These are phyloP conservation scores for Macaria liturata DNA, from an alignment of 2,888 invertebrate species.

Conservation along the genomic window DNA sequence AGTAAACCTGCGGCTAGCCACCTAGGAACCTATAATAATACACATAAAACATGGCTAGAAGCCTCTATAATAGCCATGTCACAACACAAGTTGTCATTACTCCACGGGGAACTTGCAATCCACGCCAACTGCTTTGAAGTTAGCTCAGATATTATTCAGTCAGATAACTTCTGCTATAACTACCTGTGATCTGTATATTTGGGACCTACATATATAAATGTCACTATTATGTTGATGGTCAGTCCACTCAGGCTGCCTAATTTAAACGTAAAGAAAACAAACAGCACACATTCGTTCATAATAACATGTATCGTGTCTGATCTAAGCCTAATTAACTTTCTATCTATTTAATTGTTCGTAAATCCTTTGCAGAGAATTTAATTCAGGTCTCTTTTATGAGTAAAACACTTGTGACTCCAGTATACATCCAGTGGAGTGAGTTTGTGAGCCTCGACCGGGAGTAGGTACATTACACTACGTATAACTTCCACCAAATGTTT, in stretches of 20 bases:
- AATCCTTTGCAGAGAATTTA: background rate
- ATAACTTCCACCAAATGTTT: conserved; percentile 30
- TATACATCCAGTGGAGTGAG: conserved; percentile 17
- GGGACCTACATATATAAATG: background rate
- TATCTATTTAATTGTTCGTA: too few relatives aligned
- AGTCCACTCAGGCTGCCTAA: too few relatives aligned
- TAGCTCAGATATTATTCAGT: conserved; percentile 6
- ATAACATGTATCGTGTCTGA: too few relatives aligned
- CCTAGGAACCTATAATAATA: too few relatives aligned
- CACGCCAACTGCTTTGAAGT: conserved; percentile 13
- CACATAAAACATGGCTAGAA: too few relatives aligned
- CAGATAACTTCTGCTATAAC: conserved; percentile 6
- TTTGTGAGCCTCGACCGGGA: conserved; percentile 11
- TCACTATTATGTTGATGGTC: background rate
- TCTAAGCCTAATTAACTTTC: too few relatives aligned
- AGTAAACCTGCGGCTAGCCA: too few relatives aligned
- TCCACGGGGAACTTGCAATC: conserved; percentile 11
- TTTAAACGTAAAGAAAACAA: too few relatives aligned
- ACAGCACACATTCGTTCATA: too few relatives aligned
- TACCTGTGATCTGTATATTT: background rate
- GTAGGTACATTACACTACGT: conserved; percentile 18
- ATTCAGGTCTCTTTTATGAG: conserved; percentile 26
- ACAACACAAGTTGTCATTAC: conserved; percentile 10
- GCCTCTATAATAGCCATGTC: background rate
- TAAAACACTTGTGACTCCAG: conserved; percentile 15